These are phyloP conservation scores for Gymnoscopelus braueri DNA, from an alignment of 2,797 vertebrate genomes.

Conservation along the genomic window DNA sequence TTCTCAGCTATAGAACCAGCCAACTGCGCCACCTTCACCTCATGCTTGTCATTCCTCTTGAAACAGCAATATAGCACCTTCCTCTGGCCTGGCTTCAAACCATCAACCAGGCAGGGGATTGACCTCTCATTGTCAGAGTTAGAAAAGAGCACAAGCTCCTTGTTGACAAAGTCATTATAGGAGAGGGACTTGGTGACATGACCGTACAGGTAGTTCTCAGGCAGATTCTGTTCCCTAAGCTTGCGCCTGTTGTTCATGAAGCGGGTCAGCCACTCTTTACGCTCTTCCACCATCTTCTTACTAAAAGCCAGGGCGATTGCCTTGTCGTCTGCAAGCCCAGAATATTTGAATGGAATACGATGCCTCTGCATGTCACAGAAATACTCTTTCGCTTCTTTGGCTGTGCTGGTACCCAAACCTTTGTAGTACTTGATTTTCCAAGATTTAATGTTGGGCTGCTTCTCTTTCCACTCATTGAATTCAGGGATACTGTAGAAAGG, in stretches of 20 bases:
- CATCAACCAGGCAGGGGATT: constrained; percentile 94
- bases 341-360: constrained; percentile 94
- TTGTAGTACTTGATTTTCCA: constrained; percentile 99
- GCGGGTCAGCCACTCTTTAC: constrained; percentile 97
- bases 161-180: constrained; percentile 97
- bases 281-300: constrained; percentile 95
- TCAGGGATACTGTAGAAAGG: constrained; percentile 99
- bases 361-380: constrained; percentile 96
- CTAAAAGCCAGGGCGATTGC: constrained; percentile 99
- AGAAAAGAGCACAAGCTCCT: constrained; percentile 96
- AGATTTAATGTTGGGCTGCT: constrained; percentile 85
- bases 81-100: constrained; percentile 96
- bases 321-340: constrained; percentile 93
- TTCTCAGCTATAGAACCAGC: constrained; percentile 98
- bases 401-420: constrained; percentile 99
- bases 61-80: constrained; percentile 96
- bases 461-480: constrained; percentile 91
- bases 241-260: constrained; percentile 95
- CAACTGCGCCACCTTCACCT: constrained; percentile 98
- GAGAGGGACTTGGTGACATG: constrained; percentile 86
- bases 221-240: constrained; percentile 91
- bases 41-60: constrained; percentile 95
- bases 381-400: constrained; percentile 98
- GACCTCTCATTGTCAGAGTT: constrained; percentile 98
- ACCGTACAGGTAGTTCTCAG: constrained; percentile 97